Evolutionary conservation across 2,797 vertebrate genomes (phyloP).

Genomic region (Dryobates pubescens): DNA sequence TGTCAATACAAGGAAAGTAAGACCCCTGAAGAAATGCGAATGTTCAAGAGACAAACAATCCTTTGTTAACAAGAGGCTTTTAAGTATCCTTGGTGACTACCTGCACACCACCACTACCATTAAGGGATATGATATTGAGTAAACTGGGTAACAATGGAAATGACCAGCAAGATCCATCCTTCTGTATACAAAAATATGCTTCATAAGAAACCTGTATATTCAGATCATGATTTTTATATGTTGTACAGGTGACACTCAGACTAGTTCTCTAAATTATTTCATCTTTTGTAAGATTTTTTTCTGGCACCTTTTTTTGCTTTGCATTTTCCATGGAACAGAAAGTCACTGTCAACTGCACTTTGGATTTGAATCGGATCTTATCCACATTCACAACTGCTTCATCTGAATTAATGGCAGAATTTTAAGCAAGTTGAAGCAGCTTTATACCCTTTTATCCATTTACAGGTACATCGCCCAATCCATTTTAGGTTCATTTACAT

Average conservation of each 20-base stretch:
- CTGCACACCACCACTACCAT: not conserved
- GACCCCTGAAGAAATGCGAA: not conserved
- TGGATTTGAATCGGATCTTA: not conserved
- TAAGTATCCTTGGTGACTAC: not conserved
- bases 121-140: not conserved
- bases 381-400: not conserved
- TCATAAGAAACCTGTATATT: not conserved
- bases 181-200: not conserved
- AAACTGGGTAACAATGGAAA: not conserved
- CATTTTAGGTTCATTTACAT: not conserved
- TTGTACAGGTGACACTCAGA: not conserved
- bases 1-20: not conserved
- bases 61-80: not conserved
- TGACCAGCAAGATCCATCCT: not conserved
- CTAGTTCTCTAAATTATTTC: not conserved
- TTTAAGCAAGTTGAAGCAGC: not conserved
- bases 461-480: not conserved
- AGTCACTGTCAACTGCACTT: not conserved
- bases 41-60: not conserved
- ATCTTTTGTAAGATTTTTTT: not conserved
- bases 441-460: not conserved
- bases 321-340: not conserved
- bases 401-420: not conserved
- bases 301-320: not conserved
- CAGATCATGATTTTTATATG: not conserved